A percentile compares a stretch with the other conserved stretches of the same genome.
Evolutionary conservation across 1,140 invertebrate genomes (phyloP).

Genomic region (Melanaphis sacchari): DNA sequence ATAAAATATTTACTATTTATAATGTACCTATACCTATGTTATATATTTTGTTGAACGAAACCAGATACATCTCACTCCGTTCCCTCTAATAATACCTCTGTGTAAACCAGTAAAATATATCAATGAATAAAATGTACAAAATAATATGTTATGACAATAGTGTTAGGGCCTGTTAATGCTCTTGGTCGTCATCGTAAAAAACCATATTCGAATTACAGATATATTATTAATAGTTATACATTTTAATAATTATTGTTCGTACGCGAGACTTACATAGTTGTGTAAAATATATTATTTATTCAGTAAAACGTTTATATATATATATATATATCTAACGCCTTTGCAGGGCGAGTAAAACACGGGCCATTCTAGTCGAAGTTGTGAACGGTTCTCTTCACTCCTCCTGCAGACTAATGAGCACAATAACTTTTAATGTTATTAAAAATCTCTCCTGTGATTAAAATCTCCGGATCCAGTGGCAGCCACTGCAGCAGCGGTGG

Average conservation of each 20-base stretch:
- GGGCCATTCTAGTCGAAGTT: neutral
- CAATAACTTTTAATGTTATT: conserved; percentile 12
- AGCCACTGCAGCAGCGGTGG: neutral
- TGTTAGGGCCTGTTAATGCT: neutral
- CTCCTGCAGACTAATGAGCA: neutral
- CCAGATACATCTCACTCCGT: neutral
- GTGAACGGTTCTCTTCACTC: neutral
- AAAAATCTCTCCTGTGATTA: conserved; percentile 12
- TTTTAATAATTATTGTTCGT: neutral
- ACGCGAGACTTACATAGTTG: neutral
- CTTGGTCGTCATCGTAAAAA: neutral
- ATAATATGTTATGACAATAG: neutral
- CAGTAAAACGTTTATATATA: neutral
- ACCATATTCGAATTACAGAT: too few species aligned
- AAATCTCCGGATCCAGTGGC: neutral
- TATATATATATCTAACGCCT: neutral
- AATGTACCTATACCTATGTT: neutral
- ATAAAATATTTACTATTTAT: too few species aligned
- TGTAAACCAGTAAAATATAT: neutral
- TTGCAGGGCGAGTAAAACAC: neutral
- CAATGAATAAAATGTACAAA: too few species aligned
- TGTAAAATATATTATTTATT: neutral
- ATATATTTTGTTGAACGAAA: neutral
- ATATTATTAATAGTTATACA: neutral
- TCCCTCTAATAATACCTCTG: neutral